phyloP scores from a whole-genome alignment of 2,888 invertebrate species.

The Phanerotoma sp. region DNA sequence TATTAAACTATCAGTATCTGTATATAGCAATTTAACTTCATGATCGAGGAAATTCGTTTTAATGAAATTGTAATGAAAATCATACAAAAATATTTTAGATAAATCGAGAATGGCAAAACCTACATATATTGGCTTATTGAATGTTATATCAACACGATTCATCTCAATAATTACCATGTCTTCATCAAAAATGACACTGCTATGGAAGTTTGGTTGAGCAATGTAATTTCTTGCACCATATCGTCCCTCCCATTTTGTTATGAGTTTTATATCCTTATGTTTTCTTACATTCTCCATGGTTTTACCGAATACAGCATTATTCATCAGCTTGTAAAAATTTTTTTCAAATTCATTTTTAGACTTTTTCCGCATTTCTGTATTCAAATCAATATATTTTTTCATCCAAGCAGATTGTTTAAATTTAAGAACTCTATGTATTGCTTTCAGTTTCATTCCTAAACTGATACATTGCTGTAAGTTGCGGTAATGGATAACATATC shows the following conservation, averaged over 20 bases:
- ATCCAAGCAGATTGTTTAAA: constrained; percentile 48
- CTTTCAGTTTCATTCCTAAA: constrained; percentile 36
- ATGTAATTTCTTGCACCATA: too few relatives aligned
- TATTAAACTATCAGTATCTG: constrained; percentile 23
- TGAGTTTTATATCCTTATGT: too few relatives aligned
- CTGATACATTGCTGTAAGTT: constrained; percentile 42
- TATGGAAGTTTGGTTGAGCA: too few relatives aligned
- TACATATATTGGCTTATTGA: constrained; percentile 31
- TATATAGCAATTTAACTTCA: constrained; percentile 20
- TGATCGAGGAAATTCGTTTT: constrained; percentile 11
- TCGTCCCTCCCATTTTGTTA: too few relatives aligned
- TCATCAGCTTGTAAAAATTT: too few relatives aligned
- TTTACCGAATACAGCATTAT: constrained; percentile 46
- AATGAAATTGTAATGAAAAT: constrained; percentile 32
- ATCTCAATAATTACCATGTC: constrained; percentile 48
- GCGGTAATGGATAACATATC: constrained; percentile 45
- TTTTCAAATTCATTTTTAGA: constrained; percentile 48
- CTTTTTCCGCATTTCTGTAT: constrained; percentile 44
- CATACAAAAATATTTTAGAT: constrained; percentile 26
- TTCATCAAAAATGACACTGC: too few relatives aligned
- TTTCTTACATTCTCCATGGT: too few relatives aligned
- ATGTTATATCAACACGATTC: constrained; percentile 16
- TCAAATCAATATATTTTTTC: constrained; percentile 36
- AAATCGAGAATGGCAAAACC: constrained; percentile 28
- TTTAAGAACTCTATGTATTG: constrained; percentile 42